Conservation (phyloP, 2,888 invertebrate genomes). For the Aspidiotus rigidus region DNA sequence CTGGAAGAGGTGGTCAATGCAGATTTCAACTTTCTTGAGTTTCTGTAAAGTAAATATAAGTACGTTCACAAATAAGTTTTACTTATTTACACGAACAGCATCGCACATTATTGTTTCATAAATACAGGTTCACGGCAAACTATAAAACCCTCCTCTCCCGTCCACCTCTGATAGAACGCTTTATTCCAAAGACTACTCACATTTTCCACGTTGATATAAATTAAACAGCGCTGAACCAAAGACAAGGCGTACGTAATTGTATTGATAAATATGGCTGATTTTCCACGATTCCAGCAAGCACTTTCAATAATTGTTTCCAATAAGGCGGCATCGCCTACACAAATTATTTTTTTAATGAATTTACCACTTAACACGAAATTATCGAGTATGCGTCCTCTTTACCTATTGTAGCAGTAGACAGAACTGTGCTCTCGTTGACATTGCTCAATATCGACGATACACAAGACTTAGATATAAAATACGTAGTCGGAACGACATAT, state of each 20-base stretch:
- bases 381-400: background rate
- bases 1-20: conserved; percentile 27
- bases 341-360: background rate
- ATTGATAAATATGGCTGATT: conserved; percentile 24
- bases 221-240: conserved; percentile 21
- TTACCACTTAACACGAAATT: background rate
- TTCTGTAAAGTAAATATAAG: conserved; percentile 11
- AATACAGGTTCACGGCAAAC: background rate
- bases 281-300: conserved; percentile 28
- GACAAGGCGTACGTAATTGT: conserved; percentile 24
- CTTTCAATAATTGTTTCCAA: conserved; percentile 22
- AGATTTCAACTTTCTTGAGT: conserved; percentile 20
- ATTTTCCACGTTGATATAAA: conserved; percentile 26
- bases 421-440: conserved; percentile 20
- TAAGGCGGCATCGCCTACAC: conserved; percentile 20
- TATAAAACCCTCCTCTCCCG: no score
- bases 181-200: background rate
- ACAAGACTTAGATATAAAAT: conserved; percentile 25
- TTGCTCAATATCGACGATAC: conserved; percentile 24
- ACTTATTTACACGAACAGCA: background rate
- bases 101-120: background rate
- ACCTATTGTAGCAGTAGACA: conserved; percentile 27
- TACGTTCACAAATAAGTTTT: background rate
- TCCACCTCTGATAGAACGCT: no score
- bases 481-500: conserved; percentile 22